phyloP scores from a whole-genome alignment of 2,888 invertebrate genomes.

The Drosophila mimetica region DNA sequence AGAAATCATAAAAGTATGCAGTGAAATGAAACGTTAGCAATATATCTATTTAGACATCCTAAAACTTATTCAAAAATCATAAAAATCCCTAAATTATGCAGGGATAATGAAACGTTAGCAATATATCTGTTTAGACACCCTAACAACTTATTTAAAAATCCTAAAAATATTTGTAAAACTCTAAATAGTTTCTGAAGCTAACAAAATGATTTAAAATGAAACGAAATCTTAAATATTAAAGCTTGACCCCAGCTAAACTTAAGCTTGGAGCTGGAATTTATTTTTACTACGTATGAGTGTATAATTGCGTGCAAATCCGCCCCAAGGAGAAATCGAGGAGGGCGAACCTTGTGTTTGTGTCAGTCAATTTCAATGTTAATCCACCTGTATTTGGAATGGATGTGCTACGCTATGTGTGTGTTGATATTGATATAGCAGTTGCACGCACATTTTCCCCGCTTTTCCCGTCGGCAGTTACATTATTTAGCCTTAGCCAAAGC shows the following conservation, averaged over 20 bases:
- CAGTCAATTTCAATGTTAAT: conserved; percentile 51
- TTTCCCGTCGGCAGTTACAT: conserved; percentile 1
- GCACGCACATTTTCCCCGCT: conserved; percentile 59
- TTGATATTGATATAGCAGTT: conserved; percentile 76
- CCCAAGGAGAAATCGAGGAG: conserved; percentile 4
- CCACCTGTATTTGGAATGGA: conserved; percentile 31
- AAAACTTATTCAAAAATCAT: too few relatives aligned
- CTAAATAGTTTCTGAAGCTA: background rate
- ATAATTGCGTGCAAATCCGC: conserved; percentile 26
- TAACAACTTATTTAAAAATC: background rate
- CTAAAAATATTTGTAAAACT: background rate
- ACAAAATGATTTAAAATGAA: too few relatives aligned
- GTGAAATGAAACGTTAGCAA: too few relatives aligned
- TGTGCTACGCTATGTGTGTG: conserved; percentile 26
- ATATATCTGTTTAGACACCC: too few relatives aligned
- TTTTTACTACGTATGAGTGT: background rate
- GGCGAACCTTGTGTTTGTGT: conserved; percentile 28
- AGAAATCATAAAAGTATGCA: too few relatives aligned
- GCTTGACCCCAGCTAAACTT: background rate
- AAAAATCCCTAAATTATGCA: too few relatives aligned
- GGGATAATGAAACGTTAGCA: too few relatives aligned
- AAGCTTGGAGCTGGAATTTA: too few relatives aligned
- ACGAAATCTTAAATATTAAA: background rate
- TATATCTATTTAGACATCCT: too few relatives aligned
- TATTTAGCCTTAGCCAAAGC: conserved; percentile 31